phyloP scores from a whole-genome alignment of 2,888 invertebrate genomes.

The Cosmorhoe ocellata region DNA sequence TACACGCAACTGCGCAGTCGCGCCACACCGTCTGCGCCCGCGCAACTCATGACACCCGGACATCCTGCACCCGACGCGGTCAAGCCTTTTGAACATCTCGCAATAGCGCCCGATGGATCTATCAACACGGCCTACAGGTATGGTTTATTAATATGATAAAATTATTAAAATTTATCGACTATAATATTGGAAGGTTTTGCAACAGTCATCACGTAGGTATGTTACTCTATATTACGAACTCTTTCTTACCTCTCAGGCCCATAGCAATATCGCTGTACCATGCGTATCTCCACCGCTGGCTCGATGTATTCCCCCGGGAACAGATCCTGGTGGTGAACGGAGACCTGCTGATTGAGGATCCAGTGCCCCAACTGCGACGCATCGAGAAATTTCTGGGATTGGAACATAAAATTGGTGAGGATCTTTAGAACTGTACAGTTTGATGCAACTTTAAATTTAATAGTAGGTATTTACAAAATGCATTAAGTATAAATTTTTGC shows the following conservation, averaged over 20 bases:
- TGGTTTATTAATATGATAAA: neutral
- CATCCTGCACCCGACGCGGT: slow-evolving; percentile 66
- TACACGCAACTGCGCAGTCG: slow-evolving; percentile 96
- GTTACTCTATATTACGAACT: no score
- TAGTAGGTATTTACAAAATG: no score
- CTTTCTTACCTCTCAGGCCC: slow-evolving; percentile 75
- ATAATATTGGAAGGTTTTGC: no score
- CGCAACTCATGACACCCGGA: slow-evolving; percentile 55
- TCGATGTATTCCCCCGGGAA: slow-evolving; percentile 94
- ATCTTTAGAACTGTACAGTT: neutral
- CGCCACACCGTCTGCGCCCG: slow-evolving; percentile 88
- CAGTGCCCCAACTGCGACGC: slow-evolving; percentile 91
- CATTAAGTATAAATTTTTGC: no score
- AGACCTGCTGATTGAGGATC: slow-evolving; percentile 94
- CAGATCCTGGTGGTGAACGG: slow-evolving; percentile 98
- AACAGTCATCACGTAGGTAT: no score
- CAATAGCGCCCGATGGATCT: slow-evolving; percentile 89
- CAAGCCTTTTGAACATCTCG: slow-evolving; percentile 91
- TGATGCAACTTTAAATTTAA: no score
- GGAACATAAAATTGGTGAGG: slow-evolving; percentile 78
- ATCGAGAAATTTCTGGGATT: slow-evolving; percentile 94
- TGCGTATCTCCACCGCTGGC: slow-evolving; percentile 94
- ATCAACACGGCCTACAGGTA: slow-evolving; percentile 90
- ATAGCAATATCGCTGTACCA: slow-evolving; percentile 95
- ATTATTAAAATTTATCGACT: neutral